These are phyloP conservation scores for Penaeus monodon DNA, from an alignment of 2,888 invertebrate species.

Conservation along the genomic window DNA sequence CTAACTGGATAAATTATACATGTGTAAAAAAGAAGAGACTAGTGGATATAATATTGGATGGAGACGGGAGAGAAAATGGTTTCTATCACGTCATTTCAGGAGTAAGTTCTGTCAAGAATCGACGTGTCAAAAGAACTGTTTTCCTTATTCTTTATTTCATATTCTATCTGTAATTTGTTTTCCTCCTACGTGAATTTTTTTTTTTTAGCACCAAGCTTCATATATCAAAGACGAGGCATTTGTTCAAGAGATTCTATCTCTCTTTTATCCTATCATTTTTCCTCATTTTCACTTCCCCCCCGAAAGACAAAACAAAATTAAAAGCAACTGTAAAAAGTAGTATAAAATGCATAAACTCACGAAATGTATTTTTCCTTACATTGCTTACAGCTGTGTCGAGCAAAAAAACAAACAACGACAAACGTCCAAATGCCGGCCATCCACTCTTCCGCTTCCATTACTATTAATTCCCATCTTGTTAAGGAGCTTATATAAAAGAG, in stretches of 20 bases:
- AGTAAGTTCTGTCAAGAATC: not conserved
- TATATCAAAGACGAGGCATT: constrained; percentile 22
- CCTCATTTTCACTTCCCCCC: too few relatives aligned
- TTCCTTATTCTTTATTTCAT: too few relatives aligned
- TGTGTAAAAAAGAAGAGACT: constrained; percentile 30
- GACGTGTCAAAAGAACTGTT: too few relatives aligned
- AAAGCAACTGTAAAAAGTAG: constrained; percentile 13
- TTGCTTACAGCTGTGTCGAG: not conserved
- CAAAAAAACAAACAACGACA: not conserved
- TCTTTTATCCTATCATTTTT: not conserved
- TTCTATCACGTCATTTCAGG: not conserved
- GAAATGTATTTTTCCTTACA: constrained; percentile 6
- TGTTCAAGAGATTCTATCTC: constrained; percentile 1
- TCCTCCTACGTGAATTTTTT: constrained; percentile 13
- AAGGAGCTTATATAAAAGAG: constrained; percentile 8
- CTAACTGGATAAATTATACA: constrained; percentile 5
- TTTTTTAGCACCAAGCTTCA: constrained; percentile 41
- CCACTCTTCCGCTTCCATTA: constrained; percentile 18
- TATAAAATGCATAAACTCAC: constrained; percentile 19
- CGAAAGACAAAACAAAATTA: too few relatives aligned
- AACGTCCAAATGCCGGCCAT: constrained; percentile 23
- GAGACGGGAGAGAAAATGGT: constrained; percentile 18
- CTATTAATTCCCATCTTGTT: constrained; percentile 20
- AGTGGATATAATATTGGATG: constrained; percentile 43
- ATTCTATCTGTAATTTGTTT: not conserved